A percentile compares a stretch with the other conserved stretches of the same genome.
Conservation (phyloP, 2,797 vertebrate genomes). For the Phoebastria nigripes region DNA sequence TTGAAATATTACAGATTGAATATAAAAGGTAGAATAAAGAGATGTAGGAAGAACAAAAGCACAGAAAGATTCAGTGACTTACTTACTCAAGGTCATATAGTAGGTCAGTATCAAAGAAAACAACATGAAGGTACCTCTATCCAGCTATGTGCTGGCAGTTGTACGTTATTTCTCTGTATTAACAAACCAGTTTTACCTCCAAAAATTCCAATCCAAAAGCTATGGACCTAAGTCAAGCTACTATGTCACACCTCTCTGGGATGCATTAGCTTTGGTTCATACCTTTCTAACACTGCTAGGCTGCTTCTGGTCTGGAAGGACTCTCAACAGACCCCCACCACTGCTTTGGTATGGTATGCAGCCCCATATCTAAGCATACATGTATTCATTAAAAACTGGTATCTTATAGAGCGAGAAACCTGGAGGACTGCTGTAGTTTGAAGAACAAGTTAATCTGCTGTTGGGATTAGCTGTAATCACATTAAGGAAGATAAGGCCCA, state of each 20-base stretch:
- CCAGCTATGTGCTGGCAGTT: neutral
- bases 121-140: neutral
- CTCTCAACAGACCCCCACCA: neutral
- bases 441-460: neutral
- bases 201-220: neutral
- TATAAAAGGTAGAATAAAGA: neutral
- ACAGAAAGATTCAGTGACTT: neutral
- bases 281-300: neutral
- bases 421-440: neutral
- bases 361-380: accelerated
- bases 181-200: neutral
- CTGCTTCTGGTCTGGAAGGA: neutral
- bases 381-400: neutral
- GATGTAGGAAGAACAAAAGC: neutral
- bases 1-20: neutral
- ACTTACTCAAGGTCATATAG: neutral
- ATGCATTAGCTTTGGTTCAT: neutral
- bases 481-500: neutral
- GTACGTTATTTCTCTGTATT: neutral
- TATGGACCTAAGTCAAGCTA: neutral
- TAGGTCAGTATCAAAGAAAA: neutral
- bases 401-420: neutral
- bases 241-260: neutral
- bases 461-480: neutral
- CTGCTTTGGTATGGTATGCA: neutral